Conservation (phyloP, 2,888 invertebrate species). For the Aphelenchoides bicaudatus region DNA sequence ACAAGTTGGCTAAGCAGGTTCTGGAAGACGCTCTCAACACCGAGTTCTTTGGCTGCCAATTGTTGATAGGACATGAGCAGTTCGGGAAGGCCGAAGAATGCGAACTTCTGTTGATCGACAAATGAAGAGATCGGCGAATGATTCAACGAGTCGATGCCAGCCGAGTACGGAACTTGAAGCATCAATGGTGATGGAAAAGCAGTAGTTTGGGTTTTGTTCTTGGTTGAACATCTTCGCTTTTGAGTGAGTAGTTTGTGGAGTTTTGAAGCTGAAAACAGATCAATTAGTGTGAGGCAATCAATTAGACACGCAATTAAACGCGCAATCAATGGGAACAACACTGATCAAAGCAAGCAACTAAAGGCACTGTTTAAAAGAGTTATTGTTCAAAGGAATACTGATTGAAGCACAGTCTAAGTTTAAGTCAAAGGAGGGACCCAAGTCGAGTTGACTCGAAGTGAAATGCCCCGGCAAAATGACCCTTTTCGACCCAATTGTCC, state of each 20-base stretch:
- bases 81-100: conserved; percentile 8
- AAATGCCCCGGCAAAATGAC: no score
- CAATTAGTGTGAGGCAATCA: not conserved
- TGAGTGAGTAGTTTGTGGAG: not conserved
- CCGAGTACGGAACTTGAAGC: conserved; percentile 6
- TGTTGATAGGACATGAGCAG: conserved; percentile 4
- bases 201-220: not conserved
- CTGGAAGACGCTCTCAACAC: not conserved
- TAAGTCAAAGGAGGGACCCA: no score
- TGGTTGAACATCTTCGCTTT: not conserved
- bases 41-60: conserved; percentile 1
- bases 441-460: no score
- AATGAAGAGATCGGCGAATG: conserved; percentile 12
- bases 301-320: no score
- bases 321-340: no score
- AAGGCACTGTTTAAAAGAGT: not conserved
- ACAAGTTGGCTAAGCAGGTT: not conserved
- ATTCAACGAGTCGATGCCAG: conserved; percentile 2
- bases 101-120: conserved; percentile 8
- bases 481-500: no score
- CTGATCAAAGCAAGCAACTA: not conserved
- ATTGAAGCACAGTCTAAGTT: no score
- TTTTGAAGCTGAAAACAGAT: not conserved
- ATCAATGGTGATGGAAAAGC: not conserved
- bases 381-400: not conserved